These are phyloP conservation scores for Magallana ariakensis DNA, from an alignment of 1,140 invertebrate genomes.

Conservation along the genomic window DNA sequence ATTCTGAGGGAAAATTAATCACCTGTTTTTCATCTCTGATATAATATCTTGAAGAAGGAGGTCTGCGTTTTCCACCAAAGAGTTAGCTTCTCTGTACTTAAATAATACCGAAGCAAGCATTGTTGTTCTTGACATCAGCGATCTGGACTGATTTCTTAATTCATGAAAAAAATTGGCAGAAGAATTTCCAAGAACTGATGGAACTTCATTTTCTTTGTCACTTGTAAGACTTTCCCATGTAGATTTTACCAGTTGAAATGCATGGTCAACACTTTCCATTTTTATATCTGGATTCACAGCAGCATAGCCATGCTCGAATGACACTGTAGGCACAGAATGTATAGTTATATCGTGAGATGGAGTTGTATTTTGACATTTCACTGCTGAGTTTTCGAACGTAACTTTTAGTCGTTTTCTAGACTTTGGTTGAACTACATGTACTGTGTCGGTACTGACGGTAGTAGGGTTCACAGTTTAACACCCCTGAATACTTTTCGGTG, in stretches of 20 bases:
- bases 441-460: neutral
- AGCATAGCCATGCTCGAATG: slow-evolving; percentile 26
- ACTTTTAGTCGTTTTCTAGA: slow-evolving; percentile 19
- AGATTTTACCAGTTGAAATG: neutral
- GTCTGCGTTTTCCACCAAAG: slow-evolving; percentile 9
- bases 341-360: slow-evolving; percentile 6
- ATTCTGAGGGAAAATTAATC: neutral
- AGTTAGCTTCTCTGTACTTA: slow-evolving; percentile 12
- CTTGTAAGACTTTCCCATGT: neutral
- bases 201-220: slow-evolving; percentile 6
- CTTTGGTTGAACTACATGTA: slow-evolving; percentile 19
- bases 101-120: slow-evolving; percentile 23
- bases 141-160: slow-evolving; percentile 9
- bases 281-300: slow-evolving; percentile 8
- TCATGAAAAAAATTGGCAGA: neutral
- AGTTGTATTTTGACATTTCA: slow-evolving; percentile 14
- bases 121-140: slow-evolving; percentile 24
- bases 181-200: slow-evolving; percentile 10
- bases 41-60: neutral
- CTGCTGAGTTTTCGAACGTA: neutral
- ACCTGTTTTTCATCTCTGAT: slow-evolving; percentile 25
- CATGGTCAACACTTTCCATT: neutral
- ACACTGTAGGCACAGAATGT: neutral
- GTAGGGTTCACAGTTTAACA: neutral
- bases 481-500: slow-evolving; percentile 8